Evolutionary conservation across 64 coral and sea anemone genomes (phyloP).

Genomic region (Actinia equina): DNA sequence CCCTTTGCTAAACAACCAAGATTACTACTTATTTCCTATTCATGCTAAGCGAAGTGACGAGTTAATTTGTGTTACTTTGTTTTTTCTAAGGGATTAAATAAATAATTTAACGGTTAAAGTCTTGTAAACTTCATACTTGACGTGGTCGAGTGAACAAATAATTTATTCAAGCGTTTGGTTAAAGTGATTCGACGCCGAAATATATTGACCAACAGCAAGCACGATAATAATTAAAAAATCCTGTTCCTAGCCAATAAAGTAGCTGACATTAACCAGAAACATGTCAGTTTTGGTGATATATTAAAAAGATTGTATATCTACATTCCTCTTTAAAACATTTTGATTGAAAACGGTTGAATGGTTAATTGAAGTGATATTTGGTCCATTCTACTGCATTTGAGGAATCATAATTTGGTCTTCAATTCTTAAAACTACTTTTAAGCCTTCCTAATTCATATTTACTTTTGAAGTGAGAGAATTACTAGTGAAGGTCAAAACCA

Average conservation of each 20-base stretch:
- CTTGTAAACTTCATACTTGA: neutral
- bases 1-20: neutral
- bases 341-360: neutral
- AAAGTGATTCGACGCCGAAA: slow-evolving; percentile 7
- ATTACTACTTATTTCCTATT: neutral
- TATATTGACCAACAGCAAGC: neutral
- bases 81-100: neutral
- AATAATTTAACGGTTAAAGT: neutral
- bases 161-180: slow-evolving; percentile 1
- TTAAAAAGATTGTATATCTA: neutral
- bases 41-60: neutral
- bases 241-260: neutral
- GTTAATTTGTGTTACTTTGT: neutral
- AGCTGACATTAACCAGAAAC: neutral
- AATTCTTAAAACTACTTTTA: neutral
- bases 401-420: neutral
- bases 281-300: neutral
- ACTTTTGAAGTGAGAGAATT: neutral
- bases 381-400: neutral
- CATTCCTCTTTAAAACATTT: neutral
- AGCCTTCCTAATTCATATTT: neutral
- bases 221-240: neutral
- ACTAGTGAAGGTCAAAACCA: neutral
- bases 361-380: neutral
- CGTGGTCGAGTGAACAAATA: neutral